Evolutionary conservation across 2,113 vertebrate genomes (phyloP).

Genomic region (Ceratotherium simum): DNA sequence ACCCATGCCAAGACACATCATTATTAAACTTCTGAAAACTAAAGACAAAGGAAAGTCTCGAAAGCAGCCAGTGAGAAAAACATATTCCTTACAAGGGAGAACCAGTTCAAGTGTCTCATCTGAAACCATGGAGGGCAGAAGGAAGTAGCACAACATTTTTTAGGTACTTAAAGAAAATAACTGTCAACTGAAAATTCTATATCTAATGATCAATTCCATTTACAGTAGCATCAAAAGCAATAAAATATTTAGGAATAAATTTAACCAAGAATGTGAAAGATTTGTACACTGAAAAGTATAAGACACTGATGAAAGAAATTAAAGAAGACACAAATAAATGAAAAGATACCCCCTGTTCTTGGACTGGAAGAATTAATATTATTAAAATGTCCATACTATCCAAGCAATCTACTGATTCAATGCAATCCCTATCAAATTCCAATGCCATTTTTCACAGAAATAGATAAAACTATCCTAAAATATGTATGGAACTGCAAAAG

Average conservation of each 20-base stretch:
- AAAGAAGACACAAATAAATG: neutral
- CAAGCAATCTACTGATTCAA: neutral
- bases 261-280: neutral
- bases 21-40: neutral
- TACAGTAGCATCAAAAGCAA: neutral
- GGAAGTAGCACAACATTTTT: neutral
- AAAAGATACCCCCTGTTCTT: neutral
- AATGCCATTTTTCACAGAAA: neutral
- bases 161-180: neutral
- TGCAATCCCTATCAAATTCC: neutral
- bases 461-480: neutral
- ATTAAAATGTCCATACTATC: neutral
- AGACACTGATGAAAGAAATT: neutral
- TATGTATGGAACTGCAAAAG: neutral
- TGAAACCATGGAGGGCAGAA: neutral
- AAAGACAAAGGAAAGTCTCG: neutral
- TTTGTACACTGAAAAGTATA: neutral
- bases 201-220: neutral
- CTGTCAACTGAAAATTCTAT: neutral
- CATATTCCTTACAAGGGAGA: neutral
- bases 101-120: neutral
- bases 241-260: neutral
- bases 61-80: neutral
- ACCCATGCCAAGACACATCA: neutral
- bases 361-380: neutral